A percentile compares a stretch with the other conserved stretches of the same genome.
These are phyloP conservation scores for Temnothorax nylanderi DNA, from an alignment of 1,140 invertebrate species.

Conservation along the genomic window DNA sequence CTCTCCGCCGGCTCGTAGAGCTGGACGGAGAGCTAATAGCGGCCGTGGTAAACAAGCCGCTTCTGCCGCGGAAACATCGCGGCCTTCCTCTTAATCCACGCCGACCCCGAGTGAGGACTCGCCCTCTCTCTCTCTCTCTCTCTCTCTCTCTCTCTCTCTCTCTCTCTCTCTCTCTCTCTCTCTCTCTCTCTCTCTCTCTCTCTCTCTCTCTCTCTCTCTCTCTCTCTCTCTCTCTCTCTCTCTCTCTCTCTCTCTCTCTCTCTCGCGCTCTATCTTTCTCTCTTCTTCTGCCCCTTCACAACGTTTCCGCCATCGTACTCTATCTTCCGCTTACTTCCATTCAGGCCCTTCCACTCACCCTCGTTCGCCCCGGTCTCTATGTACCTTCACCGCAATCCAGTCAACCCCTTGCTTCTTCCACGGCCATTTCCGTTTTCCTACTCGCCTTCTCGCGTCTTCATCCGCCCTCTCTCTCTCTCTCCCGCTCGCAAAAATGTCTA, in stretches of 20 bases:
- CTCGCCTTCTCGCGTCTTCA: conserved; percentile 46
- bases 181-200: conserved; percentile 19
- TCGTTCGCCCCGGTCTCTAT: not conserved
- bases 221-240: conserved; percentile 12
- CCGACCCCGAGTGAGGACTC: not conserved
- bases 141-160: not conserved
- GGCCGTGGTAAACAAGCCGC: conserved; percentile 79
- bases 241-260: conserved; percentile 6
- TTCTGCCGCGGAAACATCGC: conserved; percentile 75
- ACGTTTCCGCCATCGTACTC: conserved; percentile 39
- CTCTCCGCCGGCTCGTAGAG: conserved; percentile 38
- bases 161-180: not conserved
- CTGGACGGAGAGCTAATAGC: conserved; percentile 76
- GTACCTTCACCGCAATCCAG: not conserved
- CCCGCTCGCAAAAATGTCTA: conserved; percentile 8
- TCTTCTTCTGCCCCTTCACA: conserved; percentile 30
- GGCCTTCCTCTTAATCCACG: conserved; percentile 67
- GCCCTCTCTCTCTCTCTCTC: conserved; percentile 14
- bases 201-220: conserved; percentile 3
- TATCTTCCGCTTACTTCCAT: conserved; percentile 52
- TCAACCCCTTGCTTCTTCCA: conserved; percentile 15
- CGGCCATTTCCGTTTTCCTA: conserved; percentile 63
- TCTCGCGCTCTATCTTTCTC: not conserved
- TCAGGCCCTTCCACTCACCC: conserved; percentile 18
- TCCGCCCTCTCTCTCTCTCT: conserved; percentile 4